Evolutionary conservation across 2,113 vertebrate species (phyloP).

Genomic region (Mastomys natalensis): DNA sequence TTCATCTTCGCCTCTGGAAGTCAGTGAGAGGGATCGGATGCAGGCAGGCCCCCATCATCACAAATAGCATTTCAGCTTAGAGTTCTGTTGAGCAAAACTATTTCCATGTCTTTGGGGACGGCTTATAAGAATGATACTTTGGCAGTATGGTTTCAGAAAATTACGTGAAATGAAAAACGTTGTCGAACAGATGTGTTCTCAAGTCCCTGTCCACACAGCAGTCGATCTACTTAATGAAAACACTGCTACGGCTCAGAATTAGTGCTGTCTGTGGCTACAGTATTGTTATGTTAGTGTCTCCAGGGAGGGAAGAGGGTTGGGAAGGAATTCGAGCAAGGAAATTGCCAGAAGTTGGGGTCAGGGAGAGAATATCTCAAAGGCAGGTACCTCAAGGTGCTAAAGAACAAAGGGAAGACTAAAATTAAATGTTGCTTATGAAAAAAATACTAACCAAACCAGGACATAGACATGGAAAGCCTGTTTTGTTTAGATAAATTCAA

Average conservation of each 20-base stretch:
- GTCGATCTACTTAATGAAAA: conserved; percentile 65
- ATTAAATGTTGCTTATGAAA: neutral
- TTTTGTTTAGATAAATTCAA: conserved; percentile 37
- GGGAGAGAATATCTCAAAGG: neutral
- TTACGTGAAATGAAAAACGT: conserved; percentile 71
- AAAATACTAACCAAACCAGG: neutral
- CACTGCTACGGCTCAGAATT: conserved; percentile 48
- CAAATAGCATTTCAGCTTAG: conserved; percentile 43
- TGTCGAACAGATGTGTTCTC: conserved; percentile 71
- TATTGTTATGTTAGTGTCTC: conserved; percentile 26
- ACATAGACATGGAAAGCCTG: neutral
- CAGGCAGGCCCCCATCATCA: neutral
- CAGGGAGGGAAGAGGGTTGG: neutral
- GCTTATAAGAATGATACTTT: conserved; percentile 54
- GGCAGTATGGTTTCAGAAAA: conserved; percentile 65
- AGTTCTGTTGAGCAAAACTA: conserved; percentile 44
- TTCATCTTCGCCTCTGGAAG: neutral
- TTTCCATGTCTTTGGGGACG: conserved; percentile 61
- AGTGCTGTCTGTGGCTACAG: conserved; percentile 40
- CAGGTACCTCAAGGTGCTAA: neutral
- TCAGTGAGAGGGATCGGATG: neutral
- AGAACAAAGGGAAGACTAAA: conserved; percentile 34
- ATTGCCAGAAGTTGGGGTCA: conserved; percentile 43
- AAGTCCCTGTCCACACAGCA: conserved; percentile 66
- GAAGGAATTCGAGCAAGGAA: conserved; percentile 33